phyloP scores from a whole-genome alignment of 2,888 invertebrate species.

The Sminthurides aquaticus region DNA sequence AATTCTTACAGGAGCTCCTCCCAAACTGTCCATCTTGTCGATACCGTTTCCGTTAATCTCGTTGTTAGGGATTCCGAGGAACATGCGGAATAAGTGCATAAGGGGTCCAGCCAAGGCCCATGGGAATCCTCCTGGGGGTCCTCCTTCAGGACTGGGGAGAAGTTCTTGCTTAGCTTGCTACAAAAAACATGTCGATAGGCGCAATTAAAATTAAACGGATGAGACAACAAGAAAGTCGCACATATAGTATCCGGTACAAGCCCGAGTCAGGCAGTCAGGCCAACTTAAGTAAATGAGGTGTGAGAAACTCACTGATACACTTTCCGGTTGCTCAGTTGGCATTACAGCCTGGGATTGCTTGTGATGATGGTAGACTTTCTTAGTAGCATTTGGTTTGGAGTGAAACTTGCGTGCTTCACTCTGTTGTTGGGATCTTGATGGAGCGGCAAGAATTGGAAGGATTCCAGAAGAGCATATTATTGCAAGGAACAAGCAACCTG shows the following conservation, averaged over 20 bases:
- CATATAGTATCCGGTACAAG: no score
- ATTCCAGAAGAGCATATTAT: conserved; percentile 61
- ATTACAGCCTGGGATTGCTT: neutral
- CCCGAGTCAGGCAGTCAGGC: no score
- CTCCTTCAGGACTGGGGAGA: conserved; percentile 19
- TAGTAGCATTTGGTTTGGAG: conserved; percentile 79
- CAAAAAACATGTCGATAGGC: neutral
- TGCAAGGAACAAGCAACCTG: conserved; percentile 63
- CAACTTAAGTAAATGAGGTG: no score
- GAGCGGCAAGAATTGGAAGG: conserved; percentile 62
- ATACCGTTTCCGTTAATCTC: conserved; percentile 54
- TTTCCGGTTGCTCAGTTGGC: conserved; percentile 23
- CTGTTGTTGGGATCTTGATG: conserved; percentile 47
- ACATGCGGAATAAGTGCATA: conserved; percentile 40
- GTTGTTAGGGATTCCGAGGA: conserved; percentile 53
- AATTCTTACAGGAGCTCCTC: conserved; percentile 12
- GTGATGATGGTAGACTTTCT: conserved; percentile 58
- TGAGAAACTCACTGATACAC: neutral
- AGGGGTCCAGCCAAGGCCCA: conserved; percentile 39
- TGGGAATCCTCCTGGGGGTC: conserved; percentile 28
- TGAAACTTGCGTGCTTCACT: conserved; percentile 69
- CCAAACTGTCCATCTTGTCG: conserved; percentile 37
- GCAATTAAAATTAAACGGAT: no score
- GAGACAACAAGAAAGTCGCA: no score
- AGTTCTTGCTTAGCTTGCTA: conserved; percentile 9